phyloP scores from a whole-genome alignment of 30 jellyfish, hydroid and myxozoan species.

The Phacellophora camtschatica region DNA sequence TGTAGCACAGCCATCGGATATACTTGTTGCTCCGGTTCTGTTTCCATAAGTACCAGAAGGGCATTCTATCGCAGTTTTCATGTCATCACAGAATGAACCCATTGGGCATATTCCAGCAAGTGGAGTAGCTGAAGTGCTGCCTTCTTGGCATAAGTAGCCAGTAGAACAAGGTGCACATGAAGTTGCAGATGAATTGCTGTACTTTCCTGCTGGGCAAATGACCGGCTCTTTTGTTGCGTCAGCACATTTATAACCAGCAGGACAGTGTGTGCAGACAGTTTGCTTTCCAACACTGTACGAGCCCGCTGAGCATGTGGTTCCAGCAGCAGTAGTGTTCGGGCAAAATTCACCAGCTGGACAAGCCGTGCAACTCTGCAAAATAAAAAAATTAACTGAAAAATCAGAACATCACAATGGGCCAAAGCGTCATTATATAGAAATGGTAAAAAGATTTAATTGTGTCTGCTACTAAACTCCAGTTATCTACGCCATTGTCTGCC shows the following conservation, averaged over 20 bases:
- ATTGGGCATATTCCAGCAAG: conserved; percentile 76
- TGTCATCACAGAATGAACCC: conserved; percentile 91
- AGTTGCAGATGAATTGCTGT: conserved; percentile 75
- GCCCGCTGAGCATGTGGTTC: conserved; percentile 75
- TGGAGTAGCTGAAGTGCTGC: conserved; percentile 85
- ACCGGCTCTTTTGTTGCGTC: conserved; percentile 63
- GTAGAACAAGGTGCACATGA: conserved; percentile 72
- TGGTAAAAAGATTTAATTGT: no score
- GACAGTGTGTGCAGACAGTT: conserved; percentile 79
- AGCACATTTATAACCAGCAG: conserved; percentile 85
- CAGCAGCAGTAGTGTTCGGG: conserved; percentile 82
- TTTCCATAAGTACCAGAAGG: conserved; percentile 98
- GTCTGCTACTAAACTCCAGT: no score
- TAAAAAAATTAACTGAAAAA: no score
- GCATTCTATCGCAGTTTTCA: conserved; percentile 54
- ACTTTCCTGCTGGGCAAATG: conserved; percentile 84
- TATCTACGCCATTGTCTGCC: no score
- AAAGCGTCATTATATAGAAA: no score
- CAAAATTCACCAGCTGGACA: conserved; percentile 93
- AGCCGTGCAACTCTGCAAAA: conserved; percentile 74
- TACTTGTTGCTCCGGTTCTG: conserved; percentile 84
- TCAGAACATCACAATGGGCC: no score
- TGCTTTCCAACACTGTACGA: conserved; percentile 84
- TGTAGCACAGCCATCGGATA: conserved; percentile 80
- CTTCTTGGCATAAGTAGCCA: conserved; percentile 90